Evolutionary conservation across 1,140 invertebrate genomes (phyloP), one percentile per base, ranked within the genome.

Genomic region (Stegodyphus mimosarum): DNA sequence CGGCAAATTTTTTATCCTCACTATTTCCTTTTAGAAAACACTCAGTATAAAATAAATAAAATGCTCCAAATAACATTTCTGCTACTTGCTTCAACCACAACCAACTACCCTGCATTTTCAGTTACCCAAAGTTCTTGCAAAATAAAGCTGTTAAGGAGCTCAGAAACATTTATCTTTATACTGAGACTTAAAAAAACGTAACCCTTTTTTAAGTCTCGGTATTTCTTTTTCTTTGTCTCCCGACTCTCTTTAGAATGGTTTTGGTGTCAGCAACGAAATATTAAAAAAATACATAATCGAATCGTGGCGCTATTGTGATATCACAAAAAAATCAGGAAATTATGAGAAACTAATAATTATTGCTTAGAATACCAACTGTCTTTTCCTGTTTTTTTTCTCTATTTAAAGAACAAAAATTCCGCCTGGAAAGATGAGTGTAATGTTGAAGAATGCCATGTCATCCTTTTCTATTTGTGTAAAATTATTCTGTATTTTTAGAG

Each of bases 211-310:
- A 33, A 33, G 33, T 33, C 33, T 33, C 33, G 3, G 33, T 33
- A 33, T 50, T 48, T 15, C 13, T 17, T 17, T 49, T 52, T 63
- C 53, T 73, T 48, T 64, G 70, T 60, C 15, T 60, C 15, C 33
- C 33, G 33, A 33, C 33, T 33, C 33, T 33, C 1, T 33, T 60
- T 15, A 1, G 63, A 73, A 63, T 52, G 48, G 66, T 79, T 60
- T 79, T 49, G 53, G 55, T 81, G 79, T 81, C 70, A 81, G 52
- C 79, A 81, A 33, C 60, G 79, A 73, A 73, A 81, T 81, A 81
- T 81, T 81, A 81, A 81, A 81, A n/a, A 81, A 81, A 72, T 81
- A 72, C 70, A 72, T 72, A 81, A 81, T 79, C 66, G 79, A 81
- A 72, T 72, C 55, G 60, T 73, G 79, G 63, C 79, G 53, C 79